Base-by-base conservation (phyloP, 1,140 invertebrate species). In the Portunus trituberculatus region DNA sequence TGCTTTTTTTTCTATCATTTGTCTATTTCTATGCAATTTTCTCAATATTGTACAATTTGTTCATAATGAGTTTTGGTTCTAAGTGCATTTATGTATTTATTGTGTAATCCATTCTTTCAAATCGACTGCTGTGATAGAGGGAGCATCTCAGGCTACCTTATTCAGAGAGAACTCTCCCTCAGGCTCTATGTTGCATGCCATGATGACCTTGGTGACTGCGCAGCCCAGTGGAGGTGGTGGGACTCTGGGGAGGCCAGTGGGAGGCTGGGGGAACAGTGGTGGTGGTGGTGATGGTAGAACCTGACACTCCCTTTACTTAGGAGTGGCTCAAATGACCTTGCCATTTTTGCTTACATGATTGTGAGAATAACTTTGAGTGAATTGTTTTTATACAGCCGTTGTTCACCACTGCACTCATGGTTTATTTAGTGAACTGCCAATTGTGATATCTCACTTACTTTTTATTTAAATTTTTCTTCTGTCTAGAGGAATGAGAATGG, bases 101-200 rank as follows among this genome's bases (percentile, higher is more conserved):
- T 76, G 25, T 76, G 1, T 76, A 76, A 76, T 76, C 67, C 67
- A n/a, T 76, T 59, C 67, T 76, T n/a, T 76, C 20, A 76, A 76
- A 76, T 76, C n/a, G 67, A 76, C 67, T n/a, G n/a, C 67, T 76
- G 67, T 76, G 67, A 76, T 76, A 76, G n/a, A n/a, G 67, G 67
- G 67, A 76, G 67, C 67, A n/a, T 76, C 67, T 76, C 67, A n/a
- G 52, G 52, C 52, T 59, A 10, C 52, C 52, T 59, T 59, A 59
- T 20, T 59, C 52, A 59, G 52, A 59, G 67, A 76, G 67, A 76
- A 25, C n/a, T 76, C 67, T n/a, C n/a, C n/a, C n/a, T n/a, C 67
- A n/a, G 67, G 67, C 67, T 25, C 20, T 76, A 25, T 76, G 67
- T 7, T 76, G 52, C 52, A 59, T 12, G 67, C n/a, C 67, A 76